phyloP scores from a whole-genome alignment of 2,113 vertebrate genomes.

The Saccopteryx bilineata region DNA sequence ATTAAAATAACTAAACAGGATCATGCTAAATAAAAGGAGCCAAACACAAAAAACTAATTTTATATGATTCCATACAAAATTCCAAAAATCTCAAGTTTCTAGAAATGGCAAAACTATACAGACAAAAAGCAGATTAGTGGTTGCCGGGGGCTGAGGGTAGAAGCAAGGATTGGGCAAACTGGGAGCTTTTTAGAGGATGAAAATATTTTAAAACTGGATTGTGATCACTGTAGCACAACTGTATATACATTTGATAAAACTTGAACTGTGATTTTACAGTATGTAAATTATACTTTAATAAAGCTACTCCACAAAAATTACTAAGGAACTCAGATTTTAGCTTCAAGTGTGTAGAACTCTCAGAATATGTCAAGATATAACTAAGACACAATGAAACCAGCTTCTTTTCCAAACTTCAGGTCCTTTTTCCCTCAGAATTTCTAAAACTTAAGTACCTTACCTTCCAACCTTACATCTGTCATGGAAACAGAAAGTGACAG shows the following conservation, averaged over 20 bases:
- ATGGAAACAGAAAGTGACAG: slow-evolving; percentile 51
- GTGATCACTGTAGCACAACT: slow-evolving; percentile 26
- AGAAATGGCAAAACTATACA: slow-evolving; percentile 63
- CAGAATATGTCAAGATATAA: not conserved
- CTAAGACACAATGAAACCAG: slow-evolving; percentile 31
- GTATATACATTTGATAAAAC: slow-evolving; percentile 31
- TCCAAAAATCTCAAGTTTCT: slow-evolving; percentile 28
- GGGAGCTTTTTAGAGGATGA: not conserved
- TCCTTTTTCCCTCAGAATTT: slow-evolving; percentile 57
- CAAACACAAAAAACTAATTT: slow-evolving; percentile 26
- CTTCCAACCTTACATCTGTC: not conserved
- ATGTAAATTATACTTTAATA: slow-evolving; percentile 46
- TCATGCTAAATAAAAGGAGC: slow-evolving; percentile 3
- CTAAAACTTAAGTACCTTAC: slow-evolving; percentile 26
- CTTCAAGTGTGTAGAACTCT: not conserved
- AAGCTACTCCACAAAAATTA: slow-evolving; percentile 14
- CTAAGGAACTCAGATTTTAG: slow-evolving; percentile 41
- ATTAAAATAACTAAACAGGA: slow-evolving; percentile 55
- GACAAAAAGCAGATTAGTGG: slow-evolving; percentile 6
- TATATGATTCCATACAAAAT: slow-evolving; percentile 19
- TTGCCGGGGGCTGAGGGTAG: not conserved
- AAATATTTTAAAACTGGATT: slow-evolving; percentile 45
- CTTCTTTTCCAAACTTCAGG: slow-evolving; percentile 21
- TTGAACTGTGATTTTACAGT: slow-evolving; percentile 34
- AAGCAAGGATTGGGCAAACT: not conserved